Evolutionary conservation across 2,888 invertebrate genomes (phyloP).

Genomic region (Yponomeuta cagnagella): DNA sequence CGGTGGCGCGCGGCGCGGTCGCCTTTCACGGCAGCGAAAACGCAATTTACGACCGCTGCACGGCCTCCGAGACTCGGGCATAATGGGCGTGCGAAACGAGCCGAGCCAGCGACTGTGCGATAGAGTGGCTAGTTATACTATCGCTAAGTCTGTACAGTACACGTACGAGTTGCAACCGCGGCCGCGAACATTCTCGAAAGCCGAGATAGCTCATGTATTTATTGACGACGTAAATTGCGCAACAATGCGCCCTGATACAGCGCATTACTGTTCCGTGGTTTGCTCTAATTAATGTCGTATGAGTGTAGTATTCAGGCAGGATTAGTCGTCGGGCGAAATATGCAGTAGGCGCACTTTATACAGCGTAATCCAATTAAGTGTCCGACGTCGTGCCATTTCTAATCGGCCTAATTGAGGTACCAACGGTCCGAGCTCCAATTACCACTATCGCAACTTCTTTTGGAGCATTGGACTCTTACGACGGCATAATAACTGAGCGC

Average conservation of each 20-base stretch:
- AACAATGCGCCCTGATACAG: constrained; percentile 42
- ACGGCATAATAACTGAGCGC: constrained; percentile 4
- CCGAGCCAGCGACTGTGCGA: constrained; percentile 15
- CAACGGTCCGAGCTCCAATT: constrained; percentile 40
- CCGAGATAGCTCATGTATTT: constrained; percentile 59
- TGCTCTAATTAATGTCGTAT: constrained; percentile 15
- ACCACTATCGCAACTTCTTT: constrained; percentile 40
- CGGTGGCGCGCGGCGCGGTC: constrained; percentile 36
- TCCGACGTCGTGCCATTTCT: constrained; percentile 39
- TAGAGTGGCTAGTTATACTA: constrained; percentile 22
- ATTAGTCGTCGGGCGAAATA: constrained; percentile 21
- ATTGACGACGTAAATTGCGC: constrained; percentile 53
- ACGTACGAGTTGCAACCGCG: constrained; percentile 29
- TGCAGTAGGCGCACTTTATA: constrained; percentile 34
- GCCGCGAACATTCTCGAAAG: constrained; percentile 61
- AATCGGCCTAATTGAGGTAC: constrained; percentile 51
- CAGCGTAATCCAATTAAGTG: constrained; percentile 47
- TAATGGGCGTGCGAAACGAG: constrained; percentile 28
- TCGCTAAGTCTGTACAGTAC: neutral
- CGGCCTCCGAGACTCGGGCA: constrained; percentile 26
- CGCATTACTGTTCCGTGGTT: constrained; percentile 8
- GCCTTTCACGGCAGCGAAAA: constrained; percentile 63
- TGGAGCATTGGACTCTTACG: constrained; percentile 20
- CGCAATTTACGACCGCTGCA: constrained; percentile 51
- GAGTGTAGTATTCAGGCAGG: constrained; percentile 27